These are phyloP conservation scores for Lasioglossum calceatum DNA, from an alignment of 2,888 invertebrate genomes.

Conservation along the genomic window DNA sequence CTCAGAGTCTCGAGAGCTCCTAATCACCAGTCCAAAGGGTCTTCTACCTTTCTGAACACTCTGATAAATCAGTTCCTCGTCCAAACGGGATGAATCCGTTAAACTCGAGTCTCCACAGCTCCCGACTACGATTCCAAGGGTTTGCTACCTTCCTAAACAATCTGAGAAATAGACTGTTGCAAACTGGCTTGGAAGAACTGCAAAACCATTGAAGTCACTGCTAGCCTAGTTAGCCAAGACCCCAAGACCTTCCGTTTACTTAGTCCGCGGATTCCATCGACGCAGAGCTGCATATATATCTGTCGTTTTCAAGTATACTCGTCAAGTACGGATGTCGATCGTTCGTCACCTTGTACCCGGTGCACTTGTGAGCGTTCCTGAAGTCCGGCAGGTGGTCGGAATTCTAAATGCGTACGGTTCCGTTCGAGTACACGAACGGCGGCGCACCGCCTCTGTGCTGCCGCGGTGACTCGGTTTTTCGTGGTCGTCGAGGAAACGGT, in stretches of 20 bases:
- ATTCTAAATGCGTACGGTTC: slow-evolving; percentile 27
- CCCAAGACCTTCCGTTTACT: background rate
- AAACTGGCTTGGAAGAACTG: background rate
- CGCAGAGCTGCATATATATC: background rate
- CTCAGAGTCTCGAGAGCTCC: too few species aligned
- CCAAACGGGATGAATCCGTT: too few species aligned
- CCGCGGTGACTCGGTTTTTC: background rate
- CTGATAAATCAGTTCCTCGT: too few species aligned
- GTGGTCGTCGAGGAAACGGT: background rate
- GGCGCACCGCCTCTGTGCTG: background rate
- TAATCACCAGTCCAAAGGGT: too few species aligned
- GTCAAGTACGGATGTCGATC: slow-evolving; percentile 1
- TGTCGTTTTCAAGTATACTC: background rate
- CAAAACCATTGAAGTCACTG: background rate
- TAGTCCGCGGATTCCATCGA: background rate
- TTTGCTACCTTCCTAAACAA: too few species aligned
- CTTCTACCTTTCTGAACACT: too few species aligned
- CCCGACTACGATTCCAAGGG: too few species aligned
- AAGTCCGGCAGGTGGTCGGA: slow-evolving; percentile 70
- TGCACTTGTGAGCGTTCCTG: slow-evolving; percentile 74
- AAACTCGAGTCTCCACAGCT: too few species aligned
- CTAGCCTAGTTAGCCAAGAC: slow-evolving; percentile 1
- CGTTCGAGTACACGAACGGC: background rate
- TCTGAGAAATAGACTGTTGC: background rate
- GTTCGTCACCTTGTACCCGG: slow-evolving; percentile 68